Percentiles rank a stretch among this genome's conserved stretches.
phyloP scores from a whole-genome alignment of 2,113 vertebrate species.

The Chitala chitala region DNA sequence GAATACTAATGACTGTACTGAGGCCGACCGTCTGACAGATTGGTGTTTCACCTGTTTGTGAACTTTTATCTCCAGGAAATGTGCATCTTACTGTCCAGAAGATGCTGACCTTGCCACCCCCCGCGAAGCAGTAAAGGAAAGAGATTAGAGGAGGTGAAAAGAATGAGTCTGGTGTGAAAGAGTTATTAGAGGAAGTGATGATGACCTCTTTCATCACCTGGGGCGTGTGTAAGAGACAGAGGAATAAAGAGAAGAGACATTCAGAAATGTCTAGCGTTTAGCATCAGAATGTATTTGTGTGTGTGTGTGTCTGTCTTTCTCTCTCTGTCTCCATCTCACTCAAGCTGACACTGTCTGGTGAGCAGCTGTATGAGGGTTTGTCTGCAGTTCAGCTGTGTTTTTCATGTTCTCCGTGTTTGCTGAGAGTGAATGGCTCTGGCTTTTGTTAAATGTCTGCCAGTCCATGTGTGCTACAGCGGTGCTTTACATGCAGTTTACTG shows the following conservation, averaged over 20 bases:
- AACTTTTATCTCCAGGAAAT: conserved; percentile 10
- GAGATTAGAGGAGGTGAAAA: not conserved
- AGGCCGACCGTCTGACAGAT: not conserved
- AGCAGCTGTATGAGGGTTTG: not conserved
- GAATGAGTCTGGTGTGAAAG: no score
- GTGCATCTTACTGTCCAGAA: not conserved
- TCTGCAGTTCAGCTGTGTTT: not conserved
- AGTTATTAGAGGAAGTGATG: no score
- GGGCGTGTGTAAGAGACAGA: conserved; percentile 2
- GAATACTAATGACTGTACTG: not conserved
- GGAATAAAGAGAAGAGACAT: not conserved
- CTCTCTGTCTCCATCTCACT: no score
- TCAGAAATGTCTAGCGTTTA: not conserved
- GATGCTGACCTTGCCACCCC: not conserved
- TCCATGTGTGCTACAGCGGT: no score
- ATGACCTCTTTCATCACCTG: no score
- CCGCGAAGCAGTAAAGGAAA: not conserved
- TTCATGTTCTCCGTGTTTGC: no score
- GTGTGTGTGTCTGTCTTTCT: not conserved
- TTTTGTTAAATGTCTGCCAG: no score
- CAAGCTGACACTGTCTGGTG: no score
- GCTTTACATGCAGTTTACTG: no score
- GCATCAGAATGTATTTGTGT: not conserved
- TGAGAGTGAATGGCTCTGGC: no score
- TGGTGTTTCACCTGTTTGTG: not conserved